Evolutionary conservation across 92 coral and sea anemone species (phyloP).

Genomic region (Montipora capitata): DNA sequence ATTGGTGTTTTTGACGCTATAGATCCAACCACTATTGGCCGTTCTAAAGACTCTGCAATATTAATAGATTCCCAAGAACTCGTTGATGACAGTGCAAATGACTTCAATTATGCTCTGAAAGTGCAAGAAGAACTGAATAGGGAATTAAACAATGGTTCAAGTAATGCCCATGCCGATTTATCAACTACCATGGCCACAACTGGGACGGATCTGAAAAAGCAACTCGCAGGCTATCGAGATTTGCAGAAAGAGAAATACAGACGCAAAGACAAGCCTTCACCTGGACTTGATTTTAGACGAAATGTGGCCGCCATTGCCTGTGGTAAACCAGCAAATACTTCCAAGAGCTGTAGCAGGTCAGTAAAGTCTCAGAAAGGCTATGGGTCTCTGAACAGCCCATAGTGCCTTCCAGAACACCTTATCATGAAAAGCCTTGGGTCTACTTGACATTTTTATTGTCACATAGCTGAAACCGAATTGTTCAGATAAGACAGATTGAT

Average conservation of each 20-base stretch:
- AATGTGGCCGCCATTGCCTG: slow-evolving; percentile 78
- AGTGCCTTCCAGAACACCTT: too few relatives aligned
- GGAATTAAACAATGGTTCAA: not conserved
- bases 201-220: slow-evolving; percentile 9
- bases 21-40: slow-evolving; percentile 10
- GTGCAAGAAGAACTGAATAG: slow-evolving; percentile 65
- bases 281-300: slow-evolving; percentile 71
- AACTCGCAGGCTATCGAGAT: slow-evolving; percentile 28
- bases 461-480: too few relatives aligned
- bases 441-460: too few relatives aligned
- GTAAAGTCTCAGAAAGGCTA: not conserved
- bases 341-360: not conserved
- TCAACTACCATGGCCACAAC: not conserved
- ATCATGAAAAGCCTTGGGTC: too few relatives aligned
- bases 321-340: slow-evolving; percentile 64
- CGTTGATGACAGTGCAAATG: slow-evolving; percentile 33
- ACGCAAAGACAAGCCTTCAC: slow-evolving; percentile 23
- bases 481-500: not conserved
- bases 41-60: slow-evolving; percentile 45
- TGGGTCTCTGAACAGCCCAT: too few relatives aligned
- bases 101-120: slow-evolving; percentile 51
- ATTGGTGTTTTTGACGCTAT: not conserved
- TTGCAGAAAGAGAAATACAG: slow-evolving; percentile 42
- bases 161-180: not conserved
- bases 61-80: slow-evolving; percentile 74